Conservation (phyloP, 2,888 invertebrate genomes). For the Julus scanicus region DNA sequence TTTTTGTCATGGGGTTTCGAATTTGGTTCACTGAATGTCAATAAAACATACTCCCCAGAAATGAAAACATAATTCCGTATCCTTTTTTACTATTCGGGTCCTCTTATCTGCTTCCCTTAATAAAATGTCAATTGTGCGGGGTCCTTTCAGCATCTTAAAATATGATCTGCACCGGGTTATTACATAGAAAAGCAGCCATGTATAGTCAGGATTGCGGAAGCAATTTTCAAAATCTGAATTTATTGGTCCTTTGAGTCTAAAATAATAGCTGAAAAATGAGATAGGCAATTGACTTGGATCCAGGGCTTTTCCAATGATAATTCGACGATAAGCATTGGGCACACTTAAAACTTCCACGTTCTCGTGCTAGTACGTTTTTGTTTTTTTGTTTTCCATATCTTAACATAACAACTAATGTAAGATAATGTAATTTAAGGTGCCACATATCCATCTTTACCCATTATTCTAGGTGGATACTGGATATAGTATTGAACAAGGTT, state of each 20-base stretch:
- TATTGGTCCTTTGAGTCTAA: background rate
- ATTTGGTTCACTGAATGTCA: slow-evolving; percentile 44
- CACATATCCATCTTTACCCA: too few relatives aligned
- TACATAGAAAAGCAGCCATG: background rate
- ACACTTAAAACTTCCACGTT: background rate
- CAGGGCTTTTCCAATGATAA: slow-evolving; percentile 23
- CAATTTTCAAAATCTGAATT: slow-evolving; percentile 26
- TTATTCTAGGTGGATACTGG: too few relatives aligned
- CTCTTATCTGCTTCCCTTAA: slow-evolving; percentile 47
- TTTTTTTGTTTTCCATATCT: background rate
- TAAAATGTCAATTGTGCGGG: slow-evolving; percentile 45
- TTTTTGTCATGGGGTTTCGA: slow-evolving; percentile 36
- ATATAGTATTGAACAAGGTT: too few relatives aligned
- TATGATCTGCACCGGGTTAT: slow-evolving; percentile 23
- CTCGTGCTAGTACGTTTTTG: background rate
- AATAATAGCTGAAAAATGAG: slow-evolving; percentile 32
- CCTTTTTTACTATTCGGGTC: background rate
- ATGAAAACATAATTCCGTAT: slow-evolving; percentile 40
- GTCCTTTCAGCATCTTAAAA: slow-evolving; percentile 44
- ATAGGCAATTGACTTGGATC: background rate
- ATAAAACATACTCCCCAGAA: slow-evolving; percentile 45
- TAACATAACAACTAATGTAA: background rate
- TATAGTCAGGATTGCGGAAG: slow-evolving; percentile 29
- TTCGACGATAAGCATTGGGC: background rate
- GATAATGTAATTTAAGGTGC: too few relatives aligned